phyloP scores from a whole-genome alignment of 2,113 vertebrate genomes.

The Mesitornis unicolor region DNA sequence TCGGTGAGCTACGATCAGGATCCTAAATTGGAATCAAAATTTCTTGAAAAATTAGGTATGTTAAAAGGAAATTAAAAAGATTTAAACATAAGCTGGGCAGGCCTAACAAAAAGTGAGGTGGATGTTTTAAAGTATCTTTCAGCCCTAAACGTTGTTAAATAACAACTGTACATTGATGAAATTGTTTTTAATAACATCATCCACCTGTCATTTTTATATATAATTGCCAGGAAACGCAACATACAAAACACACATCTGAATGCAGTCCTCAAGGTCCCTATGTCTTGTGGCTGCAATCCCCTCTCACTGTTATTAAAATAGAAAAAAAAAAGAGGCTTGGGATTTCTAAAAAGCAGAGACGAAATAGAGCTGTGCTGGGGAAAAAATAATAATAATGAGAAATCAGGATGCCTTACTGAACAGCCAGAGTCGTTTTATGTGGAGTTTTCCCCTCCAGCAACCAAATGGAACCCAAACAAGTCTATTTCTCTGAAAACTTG shows the following conservation, averaged over 20 bases:
- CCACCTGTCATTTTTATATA: background rate
- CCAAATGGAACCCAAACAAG: conserved; percentile 76
- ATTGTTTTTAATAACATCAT: background rate
- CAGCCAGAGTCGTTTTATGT: conserved; percentile 69
- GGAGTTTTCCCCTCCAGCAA: conserved; percentile 75
- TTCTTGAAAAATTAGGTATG: background rate
- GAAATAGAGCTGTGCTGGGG: conserved; percentile 45
- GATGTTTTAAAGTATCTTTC: background rate
- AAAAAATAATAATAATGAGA: conserved; percentile 72
- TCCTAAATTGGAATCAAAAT: background rate
- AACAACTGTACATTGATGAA: background rate
- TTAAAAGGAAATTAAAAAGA: background rate
- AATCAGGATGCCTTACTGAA: conserved; percentile 72
- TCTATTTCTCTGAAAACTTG: conserved; percentile 74
- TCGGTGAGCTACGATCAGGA: background rate
- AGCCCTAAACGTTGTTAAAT: background rate
- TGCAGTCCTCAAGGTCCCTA: background rate
- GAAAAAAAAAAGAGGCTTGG: conserved; percentile 43
- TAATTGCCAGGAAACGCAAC: background rate
- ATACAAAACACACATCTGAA: background rate
- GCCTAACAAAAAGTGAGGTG: background rate
- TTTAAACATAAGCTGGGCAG: fast-evolving
- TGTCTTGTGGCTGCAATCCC: background rate
- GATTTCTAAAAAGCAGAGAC: conserved; percentile 52
- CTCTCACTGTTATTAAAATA: conserved; percentile 53